These are phyloP conservation scores for Neoarius graeffei DNA, from an alignment of 2,113 vertebrate species.

Conservation along the genomic window DNA sequence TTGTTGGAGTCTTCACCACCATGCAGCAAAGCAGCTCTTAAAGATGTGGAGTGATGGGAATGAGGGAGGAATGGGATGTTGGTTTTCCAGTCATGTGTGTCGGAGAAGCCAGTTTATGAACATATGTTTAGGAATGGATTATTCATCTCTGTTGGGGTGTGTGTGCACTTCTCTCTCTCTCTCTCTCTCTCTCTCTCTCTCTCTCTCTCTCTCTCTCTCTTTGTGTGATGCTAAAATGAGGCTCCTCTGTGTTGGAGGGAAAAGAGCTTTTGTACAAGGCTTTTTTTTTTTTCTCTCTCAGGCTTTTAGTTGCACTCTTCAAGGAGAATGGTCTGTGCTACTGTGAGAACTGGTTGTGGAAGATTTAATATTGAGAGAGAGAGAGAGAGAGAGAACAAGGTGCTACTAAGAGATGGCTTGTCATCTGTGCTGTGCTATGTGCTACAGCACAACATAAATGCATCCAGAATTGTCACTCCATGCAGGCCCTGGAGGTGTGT, in stretches of 20 bases:
- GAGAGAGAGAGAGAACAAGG: not conserved
- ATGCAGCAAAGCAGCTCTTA: not conserved
- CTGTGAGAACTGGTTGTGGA: conserved; percentile 40
- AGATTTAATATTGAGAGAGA: conserved; percentile 47
- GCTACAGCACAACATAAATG: conserved; percentile 37
- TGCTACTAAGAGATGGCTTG: not conserved
- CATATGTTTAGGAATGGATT: not conserved
- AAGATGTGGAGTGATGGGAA: conserved; percentile 4
- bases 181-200: not conserved
- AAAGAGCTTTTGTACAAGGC: conserved; percentile 45
- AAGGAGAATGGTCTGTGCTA: conserved; percentile 47
- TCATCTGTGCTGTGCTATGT: conserved; percentile 22
- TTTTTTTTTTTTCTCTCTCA: conserved; percentile 36
- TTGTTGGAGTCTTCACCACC: not conserved
- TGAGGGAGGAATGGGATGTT: not conserved
- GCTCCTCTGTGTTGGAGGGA: conserved; percentile 25
- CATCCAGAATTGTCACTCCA: conserved; percentile 43
- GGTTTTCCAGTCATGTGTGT: not conserved
- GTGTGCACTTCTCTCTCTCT: no score
- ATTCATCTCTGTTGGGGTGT: no score
- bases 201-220: not conserved
- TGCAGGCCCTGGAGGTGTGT: conserved; percentile 26
- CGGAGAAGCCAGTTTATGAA: not conserved
- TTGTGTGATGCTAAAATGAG: conserved; percentile 39
- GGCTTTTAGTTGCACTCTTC: conserved; percentile 32